These are phyloP conservation scores for Griposia aprilina DNA, from an alignment of 2,888 invertebrate genomes.

Conservation along the genomic window DNA sequence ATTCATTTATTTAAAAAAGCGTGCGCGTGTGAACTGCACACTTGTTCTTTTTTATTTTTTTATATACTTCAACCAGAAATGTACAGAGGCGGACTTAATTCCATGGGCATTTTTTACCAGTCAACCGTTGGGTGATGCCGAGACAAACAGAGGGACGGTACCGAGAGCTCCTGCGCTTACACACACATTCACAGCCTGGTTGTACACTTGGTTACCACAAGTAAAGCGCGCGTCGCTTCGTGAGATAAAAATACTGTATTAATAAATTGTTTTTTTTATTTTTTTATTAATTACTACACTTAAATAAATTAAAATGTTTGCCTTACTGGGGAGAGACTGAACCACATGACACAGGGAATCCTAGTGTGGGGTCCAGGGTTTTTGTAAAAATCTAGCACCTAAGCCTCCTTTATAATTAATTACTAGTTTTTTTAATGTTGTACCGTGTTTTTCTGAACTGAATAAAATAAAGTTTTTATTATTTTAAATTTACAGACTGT, in stretches of 20 bases:
- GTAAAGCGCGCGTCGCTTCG: background rate
- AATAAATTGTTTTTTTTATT: background rate
- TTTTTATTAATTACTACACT: too few relatives aligned
- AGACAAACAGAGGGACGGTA: background rate
- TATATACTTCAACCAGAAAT: too few relatives aligned
- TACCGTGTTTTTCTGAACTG: background rate
- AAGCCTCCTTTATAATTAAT: background rate
- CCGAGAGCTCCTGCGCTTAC: background rate
- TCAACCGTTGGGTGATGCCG: too few relatives aligned
- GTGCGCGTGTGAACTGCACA: too few relatives aligned
- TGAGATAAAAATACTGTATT: too few relatives aligned
- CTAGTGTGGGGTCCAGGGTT: background rate
- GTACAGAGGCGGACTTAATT: too few relatives aligned
- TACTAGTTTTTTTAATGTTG: background rate
- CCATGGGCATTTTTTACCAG: too few relatives aligned
- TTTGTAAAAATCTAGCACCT: background rate
- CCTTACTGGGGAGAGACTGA: background rate
- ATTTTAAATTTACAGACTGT: conserved; percentile 12
- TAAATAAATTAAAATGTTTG: too few relatives aligned
- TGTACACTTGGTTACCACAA: background rate
- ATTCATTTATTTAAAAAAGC: too few relatives aligned
- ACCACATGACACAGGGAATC: background rate
- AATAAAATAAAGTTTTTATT: too few relatives aligned
- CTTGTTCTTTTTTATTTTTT: too few relatives aligned
- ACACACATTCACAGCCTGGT: background rate